Evolutionary conservation across 1,140 invertebrate genomes (phyloP).

Genomic region (Nasonia giraulti): DNA sequence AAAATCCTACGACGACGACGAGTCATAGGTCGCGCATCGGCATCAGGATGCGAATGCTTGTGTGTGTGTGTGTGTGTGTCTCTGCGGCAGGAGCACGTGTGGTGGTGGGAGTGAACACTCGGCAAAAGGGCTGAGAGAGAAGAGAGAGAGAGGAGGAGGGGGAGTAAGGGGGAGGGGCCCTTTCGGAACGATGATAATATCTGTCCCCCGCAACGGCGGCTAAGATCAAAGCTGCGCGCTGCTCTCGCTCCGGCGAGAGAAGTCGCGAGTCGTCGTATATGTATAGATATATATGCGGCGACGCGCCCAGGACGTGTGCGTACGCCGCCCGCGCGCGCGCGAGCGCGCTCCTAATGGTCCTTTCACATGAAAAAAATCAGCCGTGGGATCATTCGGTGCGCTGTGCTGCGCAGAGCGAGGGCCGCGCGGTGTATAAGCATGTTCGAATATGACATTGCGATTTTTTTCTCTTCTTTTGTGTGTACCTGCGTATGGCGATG

Average conservation of each 20-base stretch:
- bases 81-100: not conserved
- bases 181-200: slow-evolving; percentile 70
- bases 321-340: slow-evolving; percentile 56
- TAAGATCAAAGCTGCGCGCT: slow-evolving; percentile 68
- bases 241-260: slow-evolving; percentile 60
- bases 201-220: slow-evolving; percentile 71
- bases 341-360: slow-evolving; percentile 64
- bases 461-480: slow-evolving; percentile 47
- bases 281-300: slow-evolving; percentile 62
- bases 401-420: not conserved
- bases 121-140: not conserved
- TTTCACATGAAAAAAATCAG: slow-evolving; percentile 54
- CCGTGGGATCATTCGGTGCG: slow-evolving; percentile 46
- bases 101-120: not conserved
- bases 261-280: slow-evolving; percentile 62
- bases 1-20: not conserved
- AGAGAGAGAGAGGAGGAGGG: slow-evolving; percentile 5
- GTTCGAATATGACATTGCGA: slow-evolving; percentile 52
- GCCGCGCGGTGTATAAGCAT: slow-evolving; percentile 42
- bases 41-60: not conserved
- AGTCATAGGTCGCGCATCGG: slow-evolving; percentile 4
- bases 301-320: slow-evolving; percentile 65
- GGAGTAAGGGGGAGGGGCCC: slow-evolving; percentile 54
- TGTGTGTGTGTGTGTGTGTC: not conserved
- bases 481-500: too few relatives aligned